Conservation (phyloP, 2,113 vertebrate species). For the Trinectes maculatus region DNA sequence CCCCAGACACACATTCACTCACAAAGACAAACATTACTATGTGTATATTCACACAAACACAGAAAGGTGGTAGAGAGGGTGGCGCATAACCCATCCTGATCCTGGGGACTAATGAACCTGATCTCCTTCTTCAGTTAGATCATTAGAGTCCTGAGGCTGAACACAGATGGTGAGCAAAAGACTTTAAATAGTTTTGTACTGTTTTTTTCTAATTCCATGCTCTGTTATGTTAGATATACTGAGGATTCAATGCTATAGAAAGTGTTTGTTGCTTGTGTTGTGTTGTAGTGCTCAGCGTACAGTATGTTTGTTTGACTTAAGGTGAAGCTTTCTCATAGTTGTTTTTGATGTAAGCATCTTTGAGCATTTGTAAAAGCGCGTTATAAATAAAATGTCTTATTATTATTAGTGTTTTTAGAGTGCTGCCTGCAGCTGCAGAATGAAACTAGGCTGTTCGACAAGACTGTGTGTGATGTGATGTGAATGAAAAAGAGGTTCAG, state of each 20-base stretch:
- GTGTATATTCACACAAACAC: slow-evolving; percentile 43
- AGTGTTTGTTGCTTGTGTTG: too few relatives aligned
- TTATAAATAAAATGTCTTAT: too few relatives aligned
- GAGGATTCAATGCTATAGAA: neutral
- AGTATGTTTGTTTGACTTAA: too few relatives aligned
- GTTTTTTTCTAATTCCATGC: slow-evolving; percentile 13
- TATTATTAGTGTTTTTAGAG: too few relatives aligned
- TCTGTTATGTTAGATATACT: neutral
- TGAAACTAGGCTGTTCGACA: neutral
- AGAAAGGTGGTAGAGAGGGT: slow-evolving; percentile 9
- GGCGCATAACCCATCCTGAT: slow-evolving; percentile 24
- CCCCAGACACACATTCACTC: slow-evolving; percentile 35
- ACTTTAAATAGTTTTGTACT: neutral
- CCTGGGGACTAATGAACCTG: slow-evolving; percentile 1
- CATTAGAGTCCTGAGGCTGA: slow-evolving; percentile 11
- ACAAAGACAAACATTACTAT: slow-evolving; percentile 56
- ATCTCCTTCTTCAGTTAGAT: slow-evolving; percentile 4
- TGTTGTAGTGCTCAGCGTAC: too few relatives aligned
- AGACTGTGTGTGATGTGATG: slow-evolving; percentile 32
- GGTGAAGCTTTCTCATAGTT: too few relatives aligned
- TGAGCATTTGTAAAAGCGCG: too few relatives aligned
- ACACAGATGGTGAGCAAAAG: slow-evolving; percentile 55
- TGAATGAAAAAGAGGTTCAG: slow-evolving; percentile 38
- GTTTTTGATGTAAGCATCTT: too few relatives aligned
- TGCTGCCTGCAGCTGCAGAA: neutral